phyloP scores from a whole-genome alignment of 2,888 invertebrate genomes.

The Kuschelorhynchus macadamiae region DNA sequence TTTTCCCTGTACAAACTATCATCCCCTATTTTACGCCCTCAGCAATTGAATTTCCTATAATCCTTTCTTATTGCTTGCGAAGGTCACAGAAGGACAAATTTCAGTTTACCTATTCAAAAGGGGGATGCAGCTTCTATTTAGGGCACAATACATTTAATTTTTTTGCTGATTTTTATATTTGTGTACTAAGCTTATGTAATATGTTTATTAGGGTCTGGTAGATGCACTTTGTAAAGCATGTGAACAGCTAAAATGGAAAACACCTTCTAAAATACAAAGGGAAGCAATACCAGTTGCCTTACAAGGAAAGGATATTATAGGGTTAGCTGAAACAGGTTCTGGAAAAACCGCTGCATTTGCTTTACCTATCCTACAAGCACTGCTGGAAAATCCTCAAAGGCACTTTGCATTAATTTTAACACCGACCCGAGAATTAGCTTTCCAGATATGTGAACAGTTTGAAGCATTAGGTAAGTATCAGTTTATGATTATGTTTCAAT shows the following conservation, averaged over 20 bases:
- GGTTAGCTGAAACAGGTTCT: constrained; percentile 88
- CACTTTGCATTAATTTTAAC: constrained; percentile 95
- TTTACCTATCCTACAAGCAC: constrained; percentile 92
- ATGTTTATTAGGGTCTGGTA: constrained; percentile 81
- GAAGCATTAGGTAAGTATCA: constrained; percentile 90
- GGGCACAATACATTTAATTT: too few species aligned
- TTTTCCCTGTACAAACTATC: too few species aligned
- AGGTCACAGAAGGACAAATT: too few species aligned
- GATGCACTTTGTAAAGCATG: constrained; percentile 94
- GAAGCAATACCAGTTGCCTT: constrained; percentile 95
- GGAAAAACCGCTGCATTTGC: constrained; percentile 99
- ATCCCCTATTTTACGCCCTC: too few species aligned
- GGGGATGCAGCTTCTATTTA: too few species aligned
- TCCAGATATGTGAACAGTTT: constrained; percentile 98
- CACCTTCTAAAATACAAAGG: constrained; percentile 94
- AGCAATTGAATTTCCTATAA: too few species aligned
- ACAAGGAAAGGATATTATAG: constrained; percentile 81
- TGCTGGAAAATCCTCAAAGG: constrained; percentile 92
- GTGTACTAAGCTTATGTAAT: constrained; percentile 12
- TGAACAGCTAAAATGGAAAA: constrained; percentile 92
- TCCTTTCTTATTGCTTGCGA: too few species aligned
- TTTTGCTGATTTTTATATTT: too few species aligned
- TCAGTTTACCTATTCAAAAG: too few species aligned
- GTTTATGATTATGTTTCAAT: too few species aligned
- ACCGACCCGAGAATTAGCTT: constrained; percentile 97